A percentile compares a stretch with the other conserved stretches of the same genome.
phyloP scores from a whole-genome alignment of 2,888 invertebrate genomes.

The Troides oblongomaculatus region DNA sequence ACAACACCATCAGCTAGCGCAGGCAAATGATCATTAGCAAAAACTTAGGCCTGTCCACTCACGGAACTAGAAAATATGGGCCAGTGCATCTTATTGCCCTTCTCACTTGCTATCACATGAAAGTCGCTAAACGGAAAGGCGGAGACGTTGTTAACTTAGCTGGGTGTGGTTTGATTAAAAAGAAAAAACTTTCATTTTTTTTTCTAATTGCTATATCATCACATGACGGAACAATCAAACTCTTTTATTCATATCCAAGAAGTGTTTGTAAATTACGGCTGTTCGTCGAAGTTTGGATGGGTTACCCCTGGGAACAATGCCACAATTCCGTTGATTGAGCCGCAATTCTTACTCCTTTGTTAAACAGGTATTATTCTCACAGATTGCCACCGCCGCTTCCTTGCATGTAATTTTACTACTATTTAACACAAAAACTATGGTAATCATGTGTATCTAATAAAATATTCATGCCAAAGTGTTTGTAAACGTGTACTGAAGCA shows the following conservation, averaged over 20 bases:
- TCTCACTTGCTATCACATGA: conserved; percentile 17
- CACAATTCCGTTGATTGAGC: conserved; percentile 30
- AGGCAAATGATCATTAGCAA: conserved; percentile 35
- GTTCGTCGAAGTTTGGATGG: conserved; percentile 9
- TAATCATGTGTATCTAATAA: neutral
- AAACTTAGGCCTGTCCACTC: conserved; percentile 32
- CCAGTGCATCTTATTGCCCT: conserved; percentile 33
- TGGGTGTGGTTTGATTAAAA: conserved; percentile 5
- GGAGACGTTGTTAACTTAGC: conserved; percentile 3
- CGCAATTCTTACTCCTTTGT: conserved; percentile 22
- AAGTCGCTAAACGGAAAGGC: conserved; percentile 19
- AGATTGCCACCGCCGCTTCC: neutral
- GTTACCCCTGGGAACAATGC: conserved; percentile 30
- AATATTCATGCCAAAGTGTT: conserved; percentile 6
- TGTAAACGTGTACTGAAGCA: neutral
- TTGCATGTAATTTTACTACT: conserved; percentile 5
- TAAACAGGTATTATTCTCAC: conserved; percentile 14
- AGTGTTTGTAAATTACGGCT: conserved; percentile 8
- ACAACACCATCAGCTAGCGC: conserved; percentile 26
- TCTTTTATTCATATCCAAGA: neutral
- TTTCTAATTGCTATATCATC: neutral
- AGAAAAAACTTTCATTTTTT: conserved; percentile 22
- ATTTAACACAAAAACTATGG: conserved; percentile 9
- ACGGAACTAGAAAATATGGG: conserved; percentile 29
- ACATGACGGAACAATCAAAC: neutral